A percentile compares a stretch with the other conserved stretches of the same genome.
These are phyloP conservation scores for Eupeodes luniger DNA, from an alignment of 2,888 invertebrate species.

Conservation along the genomic window DNA sequence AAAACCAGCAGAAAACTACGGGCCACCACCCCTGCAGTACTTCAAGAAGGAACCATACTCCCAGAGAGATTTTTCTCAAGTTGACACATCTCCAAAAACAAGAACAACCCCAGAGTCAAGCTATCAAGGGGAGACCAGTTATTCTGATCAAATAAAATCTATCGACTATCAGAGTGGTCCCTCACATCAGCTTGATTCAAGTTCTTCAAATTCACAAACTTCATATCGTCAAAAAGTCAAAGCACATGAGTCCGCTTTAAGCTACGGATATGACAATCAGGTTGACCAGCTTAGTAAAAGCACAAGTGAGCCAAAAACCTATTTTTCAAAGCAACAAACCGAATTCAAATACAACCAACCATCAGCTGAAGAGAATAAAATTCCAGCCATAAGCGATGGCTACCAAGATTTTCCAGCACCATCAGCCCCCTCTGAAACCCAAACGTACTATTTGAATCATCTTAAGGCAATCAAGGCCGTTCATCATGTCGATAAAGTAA, in stretches of 20 bases:
- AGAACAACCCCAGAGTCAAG: not conserved
- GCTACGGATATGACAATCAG: constrained; percentile 22
- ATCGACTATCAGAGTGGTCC: constrained; percentile 3
- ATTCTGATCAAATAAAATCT: constrained; percentile 12
- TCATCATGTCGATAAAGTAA: not conserved
- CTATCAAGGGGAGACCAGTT: not conserved
- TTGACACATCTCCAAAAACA: constrained; percentile 24
- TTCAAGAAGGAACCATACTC: constrained; percentile 21
- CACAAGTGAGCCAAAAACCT: not conserved
- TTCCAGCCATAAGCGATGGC: not conserved
- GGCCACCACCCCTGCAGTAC: constrained; percentile 31
- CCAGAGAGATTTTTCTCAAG: constrained; percentile 28
- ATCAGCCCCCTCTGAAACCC: not conserved
- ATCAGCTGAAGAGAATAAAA: not conserved
- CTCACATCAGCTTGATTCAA: not conserved
- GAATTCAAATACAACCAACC: not conserved
- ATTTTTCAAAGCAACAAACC: not conserved
- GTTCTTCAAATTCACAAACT: constrained; percentile 15
- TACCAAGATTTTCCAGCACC: not conserved
- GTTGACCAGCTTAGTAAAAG: not conserved
- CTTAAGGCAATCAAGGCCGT: constrained; percentile 53
- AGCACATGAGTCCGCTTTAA: not conserved
- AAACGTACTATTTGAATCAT: constrained; percentile 2
- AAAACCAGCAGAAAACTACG: constrained; percentile 32
- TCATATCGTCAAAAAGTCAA: constrained; percentile 1